Base-by-base conservation (phyloP, 2,797 vertebrate genomes). In the Hipposideros larvatus region DNA sequence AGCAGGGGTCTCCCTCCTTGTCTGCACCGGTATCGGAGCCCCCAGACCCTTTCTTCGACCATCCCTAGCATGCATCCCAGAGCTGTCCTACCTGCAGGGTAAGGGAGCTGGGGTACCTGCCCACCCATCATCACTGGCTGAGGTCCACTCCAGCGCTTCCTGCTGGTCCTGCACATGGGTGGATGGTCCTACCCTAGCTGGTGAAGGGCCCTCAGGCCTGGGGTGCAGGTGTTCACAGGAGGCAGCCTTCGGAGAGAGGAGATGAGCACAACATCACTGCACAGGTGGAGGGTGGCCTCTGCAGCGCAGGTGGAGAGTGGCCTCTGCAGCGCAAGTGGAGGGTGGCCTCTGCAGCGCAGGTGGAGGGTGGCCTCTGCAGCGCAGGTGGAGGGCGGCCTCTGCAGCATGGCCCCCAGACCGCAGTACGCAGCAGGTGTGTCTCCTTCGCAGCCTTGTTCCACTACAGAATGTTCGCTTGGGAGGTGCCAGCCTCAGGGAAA, bases 141-240 rank as follows among this genome's bases (percentile, higher is more conserved):
- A 83, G 31, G 15, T 46, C 34, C 26, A 2, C 6, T n/a, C 41
- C 41, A 34, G 89, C 59, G 26, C 53, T 22, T 86, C 51, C 10
- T 2, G 2, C n/a, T 18, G n/a, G 75, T 31, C 51, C 85, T 46
- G 41, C 41, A 5, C 1, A 4, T 53, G n/a, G 31, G 21, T 26
- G 28, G 11, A 24, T 21, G 1, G 5, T 66, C 71, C 73, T 31
- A 24, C 14, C 9, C 9, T 22, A 68, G 71, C 21, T 3, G 41
- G 43, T 24, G 43, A 11, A 77, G 16, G 18, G 43, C 3, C 18
- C 22, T 28, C 0, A 0, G 7, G 7, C 28, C 34, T 18, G 28
- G 74, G 66, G 22, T 18, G 61, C 53, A 55, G 28, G 28, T 28
- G 18, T 34, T 75, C 37, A 22, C 10, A 48, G 79, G 59, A 59